These are phyloP conservation scores for Perccottus glenii DNA, from an alignment of 2,113 vertebrate species.

Conservation along the genomic window DNA sequence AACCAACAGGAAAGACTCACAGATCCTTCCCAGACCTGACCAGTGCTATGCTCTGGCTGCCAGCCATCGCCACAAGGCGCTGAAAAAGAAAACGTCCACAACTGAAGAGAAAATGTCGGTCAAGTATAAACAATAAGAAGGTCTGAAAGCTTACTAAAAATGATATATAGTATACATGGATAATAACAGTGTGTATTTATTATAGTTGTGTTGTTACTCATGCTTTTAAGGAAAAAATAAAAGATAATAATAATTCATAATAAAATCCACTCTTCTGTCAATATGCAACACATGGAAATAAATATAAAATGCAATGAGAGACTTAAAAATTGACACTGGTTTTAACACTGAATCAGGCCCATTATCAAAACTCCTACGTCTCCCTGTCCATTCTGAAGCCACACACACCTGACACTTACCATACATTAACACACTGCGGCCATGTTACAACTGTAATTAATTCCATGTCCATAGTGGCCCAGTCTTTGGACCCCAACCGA, in stretches of 20 bases:
- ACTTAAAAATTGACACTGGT: too few species aligned
- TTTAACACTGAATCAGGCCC: too few species aligned
- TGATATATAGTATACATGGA: too few species aligned
- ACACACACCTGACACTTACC: constrained; percentile 62
- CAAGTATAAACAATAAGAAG: not conserved
- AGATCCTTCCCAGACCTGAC: constrained; percentile 71
- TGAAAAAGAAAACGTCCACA: not conserved
- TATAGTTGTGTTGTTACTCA: too few species aligned
- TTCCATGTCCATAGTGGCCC: constrained; percentile 68
- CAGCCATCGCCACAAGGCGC: constrained; percentile 21
- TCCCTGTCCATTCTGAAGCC: constrained; percentile 34
- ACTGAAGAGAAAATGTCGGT: constrained; percentile 16
- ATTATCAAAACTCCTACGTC: too few species aligned
- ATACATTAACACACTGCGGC: constrained; percentile 65
- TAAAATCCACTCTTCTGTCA: too few species aligned
- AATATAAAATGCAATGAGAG: too few species aligned
- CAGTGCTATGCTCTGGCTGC: constrained; percentile 61
- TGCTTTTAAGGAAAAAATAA: too few species aligned
- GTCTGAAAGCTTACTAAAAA: not conserved
- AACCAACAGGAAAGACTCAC: constrained; percentile 71
- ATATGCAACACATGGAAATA: too few species aligned
- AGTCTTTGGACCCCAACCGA: not conserved
- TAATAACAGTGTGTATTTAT: too few species aligned
- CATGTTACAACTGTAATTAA: constrained; percentile 72
- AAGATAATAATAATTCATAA: too few species aligned